These are phyloP conservation scores for Dendrolimus kikuchii DNA, from an alignment of 1,140 invertebrate genomes.

Conservation along the genomic window DNA sequence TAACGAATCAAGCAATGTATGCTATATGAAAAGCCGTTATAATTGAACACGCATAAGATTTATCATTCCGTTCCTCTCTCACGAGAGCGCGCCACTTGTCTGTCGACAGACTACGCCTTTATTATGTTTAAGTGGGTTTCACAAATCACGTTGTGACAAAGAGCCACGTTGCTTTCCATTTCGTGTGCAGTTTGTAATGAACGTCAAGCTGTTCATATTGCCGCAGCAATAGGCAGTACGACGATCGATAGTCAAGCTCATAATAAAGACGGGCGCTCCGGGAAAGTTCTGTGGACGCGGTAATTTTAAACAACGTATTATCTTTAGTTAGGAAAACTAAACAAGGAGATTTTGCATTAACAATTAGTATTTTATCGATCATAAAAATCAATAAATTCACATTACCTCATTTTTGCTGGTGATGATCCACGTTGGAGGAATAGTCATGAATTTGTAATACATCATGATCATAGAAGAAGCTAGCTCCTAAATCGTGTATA, in stretches of 20 bases:
- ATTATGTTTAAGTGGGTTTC: slow-evolving; percentile 42
- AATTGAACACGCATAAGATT: slow-evolving; percentile 27
- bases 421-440: too few relatives aligned
- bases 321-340: background rate
- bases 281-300: slow-evolving; percentile 46
- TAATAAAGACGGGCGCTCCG: slow-evolving; percentile 20
- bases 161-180: slow-evolving; percentile 37
- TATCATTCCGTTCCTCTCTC: slow-evolving; percentile 62
- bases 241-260: slow-evolving; percentile 49
- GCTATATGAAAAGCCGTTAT: slow-evolving; percentile 2
- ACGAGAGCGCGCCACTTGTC: slow-evolving; percentile 66
- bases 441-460: too few relatives aligned
- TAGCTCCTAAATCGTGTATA: too few relatives aligned
- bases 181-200: slow-evolving; percentile 25
- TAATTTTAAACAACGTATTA: slow-evolving; percentile 35
- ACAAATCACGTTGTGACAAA: slow-evolving; percentile 41
- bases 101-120: slow-evolving; percentile 50
- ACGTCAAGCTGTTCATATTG: slow-evolving; percentile 11
- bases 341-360: too few relatives aligned
- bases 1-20: slow-evolving; percentile 23
- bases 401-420: too few relatives aligned
- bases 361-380: too few relatives aligned
- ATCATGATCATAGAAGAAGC: too few relatives aligned
- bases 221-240: slow-evolving; percentile 48
- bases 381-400: too few relatives aligned